Base-by-base conservation (phyloP, 2,888 invertebrate genomes). In the Drosophila fungiperda region DNA sequence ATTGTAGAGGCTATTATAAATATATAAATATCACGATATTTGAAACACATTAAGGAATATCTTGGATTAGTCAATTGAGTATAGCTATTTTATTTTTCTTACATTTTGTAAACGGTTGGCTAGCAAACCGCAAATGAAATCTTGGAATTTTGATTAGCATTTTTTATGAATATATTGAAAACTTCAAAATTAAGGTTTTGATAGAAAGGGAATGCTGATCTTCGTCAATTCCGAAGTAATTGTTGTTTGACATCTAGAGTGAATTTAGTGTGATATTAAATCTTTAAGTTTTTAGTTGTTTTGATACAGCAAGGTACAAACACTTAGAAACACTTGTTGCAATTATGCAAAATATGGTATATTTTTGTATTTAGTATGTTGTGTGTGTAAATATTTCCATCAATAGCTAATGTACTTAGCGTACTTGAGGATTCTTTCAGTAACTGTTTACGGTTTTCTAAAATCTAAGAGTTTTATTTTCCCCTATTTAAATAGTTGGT, bases 301-400 rank as follows among this genome's bases (percentile, higher is more conserved):
- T 40, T 45, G 57, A 76, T 68, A 71, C 73, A 69, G 70, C 65
- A 77, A 78, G 71, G 78, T 55, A 78, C 83, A 72, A 76, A 80
- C 73, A 80, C 76, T 78, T 81, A 78, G 79, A 82, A 82, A 80
- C 79, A 60, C 69, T 82, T 66, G 71, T 52, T 67, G 64, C 65
- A 71, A 50, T 71, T 79, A 71, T 65, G 72, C 71, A 70, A 69
- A 70, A 82, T 75, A 66, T 63, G 65, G 38, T 23, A 26, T 54
- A 7, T 73, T 50, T 50, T 50, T 49, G 17, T 49, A 20, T 57
- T 1, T 40, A 35, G n/a, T 65, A 29, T 60, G 12, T 20, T n/a
- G 35, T 54, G 35, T 40, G 33, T 65, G 60, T 52, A 55, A 53
- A 65, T 62, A 69, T 50, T 49, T 36, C 42, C 32, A 36, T 50